These are phyloP conservation scores for Orthosia gothica DNA, from an alignment of 2,888 invertebrate species.

Conservation along the genomic window DNA sequence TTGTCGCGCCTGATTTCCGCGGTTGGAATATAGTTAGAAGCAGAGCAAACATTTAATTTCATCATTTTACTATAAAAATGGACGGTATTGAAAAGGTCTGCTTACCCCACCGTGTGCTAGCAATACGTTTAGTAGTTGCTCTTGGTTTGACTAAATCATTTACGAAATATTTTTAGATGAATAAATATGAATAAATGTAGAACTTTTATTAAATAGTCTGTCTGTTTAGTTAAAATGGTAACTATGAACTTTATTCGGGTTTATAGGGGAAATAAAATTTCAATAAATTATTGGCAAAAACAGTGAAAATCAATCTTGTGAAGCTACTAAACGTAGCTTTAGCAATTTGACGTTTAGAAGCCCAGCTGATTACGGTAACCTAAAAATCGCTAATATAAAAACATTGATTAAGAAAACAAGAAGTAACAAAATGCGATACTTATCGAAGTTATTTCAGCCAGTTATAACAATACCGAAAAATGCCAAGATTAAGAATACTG, in stretches of 20 bases:
- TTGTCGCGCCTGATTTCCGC: too few species aligned
- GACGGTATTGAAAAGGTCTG: background rate
- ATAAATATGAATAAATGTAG: background rate
- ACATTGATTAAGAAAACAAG: constrained; percentile 15
- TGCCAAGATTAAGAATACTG: constrained; percentile 91
- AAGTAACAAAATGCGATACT: constrained; percentile 84
- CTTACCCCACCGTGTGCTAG: background rate
- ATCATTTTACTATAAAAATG: too few species aligned
- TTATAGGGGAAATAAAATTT: background rate
- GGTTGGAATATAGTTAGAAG: too few species aligned
- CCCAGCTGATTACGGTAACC: constrained; percentile 64
- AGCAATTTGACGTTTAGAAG: constrained; percentile 27
- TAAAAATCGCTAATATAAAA: constrained; percentile 30
- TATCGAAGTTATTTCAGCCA: constrained; percentile 94
- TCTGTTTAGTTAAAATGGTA: too few species aligned
- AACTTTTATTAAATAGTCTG: background rate
- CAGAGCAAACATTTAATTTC: too few species aligned
- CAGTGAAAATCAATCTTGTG: background rate
- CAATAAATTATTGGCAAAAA: too few species aligned
- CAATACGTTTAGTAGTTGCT: background rate
- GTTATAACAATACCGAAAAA: constrained; percentile 92
- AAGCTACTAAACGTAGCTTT: constrained; percentile 43
- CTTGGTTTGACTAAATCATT: background rate
- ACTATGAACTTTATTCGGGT: background rate
- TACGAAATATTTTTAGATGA: background rate